Conservation (phyloP, 1,140 invertebrate genomes). For the Drosophila punjabiensis region DNA sequence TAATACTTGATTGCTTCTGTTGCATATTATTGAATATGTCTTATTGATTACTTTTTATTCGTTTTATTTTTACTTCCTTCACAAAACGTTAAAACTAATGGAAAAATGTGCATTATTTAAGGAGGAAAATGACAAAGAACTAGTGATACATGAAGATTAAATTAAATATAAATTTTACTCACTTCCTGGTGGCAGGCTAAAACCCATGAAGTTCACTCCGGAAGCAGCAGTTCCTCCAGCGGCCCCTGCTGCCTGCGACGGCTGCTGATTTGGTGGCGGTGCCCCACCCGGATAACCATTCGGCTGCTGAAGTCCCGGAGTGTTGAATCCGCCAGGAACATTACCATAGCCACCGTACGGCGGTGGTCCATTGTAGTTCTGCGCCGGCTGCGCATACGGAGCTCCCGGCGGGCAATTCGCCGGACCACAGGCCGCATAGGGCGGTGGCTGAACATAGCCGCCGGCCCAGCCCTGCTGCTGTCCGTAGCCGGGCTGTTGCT, state of each 20-base stretch:
- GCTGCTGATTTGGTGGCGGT: conserved; percentile 44
- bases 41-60: background rate
- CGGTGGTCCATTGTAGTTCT: conserved; percentile 44
- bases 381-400: conserved; percentile 54
- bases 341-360: conserved; percentile 62
- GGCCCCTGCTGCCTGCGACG: conserved; percentile 34
- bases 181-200: conserved; percentile 80
- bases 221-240: conserved; percentile 43
- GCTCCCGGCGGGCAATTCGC: conserved; percentile 39
- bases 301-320: conserved; percentile 61
- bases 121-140: background rate
- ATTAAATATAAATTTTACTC: conserved; percentile 46
- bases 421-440: conserved; percentile 59
- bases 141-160: background rate
- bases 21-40: background rate
- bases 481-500: conserved; percentile 36
- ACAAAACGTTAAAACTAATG: conserved; percentile 5
- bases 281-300: conserved; percentile 46
- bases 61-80: background rate
- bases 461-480: conserved; percentile 57
- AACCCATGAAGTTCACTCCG: conserved; percentile 74
- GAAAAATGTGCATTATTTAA: conserved; percentile 1
- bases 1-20: background rate
- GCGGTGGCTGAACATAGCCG: conserved; percentile 70
- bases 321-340: conserved; percentile 66